Evolutionary conservation across 2,888 invertebrate genomes (phyloP), one percentile per base, ranked within the genome.

Genomic region (Actias luna): DNA sequence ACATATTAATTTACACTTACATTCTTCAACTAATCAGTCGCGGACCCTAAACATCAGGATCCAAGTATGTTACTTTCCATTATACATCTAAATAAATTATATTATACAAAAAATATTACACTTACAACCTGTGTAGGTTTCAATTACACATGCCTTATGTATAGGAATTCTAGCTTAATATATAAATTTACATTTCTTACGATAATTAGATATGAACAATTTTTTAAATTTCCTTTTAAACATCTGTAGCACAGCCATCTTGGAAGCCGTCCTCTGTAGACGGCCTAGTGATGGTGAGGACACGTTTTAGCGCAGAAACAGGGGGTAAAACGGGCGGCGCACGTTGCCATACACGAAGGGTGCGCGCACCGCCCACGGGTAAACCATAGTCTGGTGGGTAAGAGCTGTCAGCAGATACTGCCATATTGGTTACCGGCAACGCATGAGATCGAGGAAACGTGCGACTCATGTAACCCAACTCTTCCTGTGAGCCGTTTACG

Each of bases 211-310:
- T 83, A 83, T 80, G 79, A 79, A 82, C 73, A 73, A 72, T 67
- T 68, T 61, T 71, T 68, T 70, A 64, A n/a, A n/a, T 70, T 67
- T 70, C 67, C 67, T 65, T 79, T 78, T 96, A 97, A 86, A 98
- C 98, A 89, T 98, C 97, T 72, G 98, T 98, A 73, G 97, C 97
- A 88, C 97, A 97, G 78, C 98, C 98, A 91, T 98, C 98, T 87
- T 97, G 97, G 85, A 97, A 98, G 67, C 97, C 97, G 87, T 98
- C 98, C 80, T 98, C 98, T 52, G 97, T 96, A 29, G 97, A 96
- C 84, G 97, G 97, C 80, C 97, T 95, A 77, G 95, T 96, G 86
- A 95, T 96, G 74, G 95, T 96, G 69, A 97, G 94, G 65, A 96
- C 97, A 69, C 97, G 95, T 87, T 97, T 97, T 70, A 97, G 94